Conservation (phyloP, 1,140 invertebrate genomes). For the Euwallacea similis region DNA sequence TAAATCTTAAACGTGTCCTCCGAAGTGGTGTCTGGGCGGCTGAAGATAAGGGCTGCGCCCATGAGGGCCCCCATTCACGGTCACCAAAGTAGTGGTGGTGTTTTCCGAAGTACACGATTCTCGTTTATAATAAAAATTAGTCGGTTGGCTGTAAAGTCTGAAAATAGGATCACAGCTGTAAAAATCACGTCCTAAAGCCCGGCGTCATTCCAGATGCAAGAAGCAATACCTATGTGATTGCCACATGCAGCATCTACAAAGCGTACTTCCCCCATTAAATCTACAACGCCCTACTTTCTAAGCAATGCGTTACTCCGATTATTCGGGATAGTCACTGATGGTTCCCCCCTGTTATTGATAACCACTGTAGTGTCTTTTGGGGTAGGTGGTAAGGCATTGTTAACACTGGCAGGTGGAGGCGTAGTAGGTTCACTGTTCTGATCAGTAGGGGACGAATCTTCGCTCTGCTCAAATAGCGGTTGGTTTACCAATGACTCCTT, state of each 20-base stretch:
- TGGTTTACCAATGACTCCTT: constrained; percentile 31
- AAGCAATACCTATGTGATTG: constrained; percentile 28
- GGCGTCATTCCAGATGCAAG: not conserved
- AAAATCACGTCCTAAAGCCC: not conserved
- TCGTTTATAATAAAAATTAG: constrained; percentile 61
- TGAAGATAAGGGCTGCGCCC: constrained; percentile 47
- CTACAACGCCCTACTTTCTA: constrained; percentile 4
- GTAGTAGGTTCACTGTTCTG: not conserved
- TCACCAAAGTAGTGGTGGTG: constrained; percentile 68
- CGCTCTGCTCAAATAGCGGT: constrained; percentile 29
- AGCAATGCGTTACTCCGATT: constrained; percentile 16
- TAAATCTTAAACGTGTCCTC: constrained; percentile 44
- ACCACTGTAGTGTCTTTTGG: not conserved
- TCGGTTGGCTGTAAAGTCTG: constrained; percentile 67
- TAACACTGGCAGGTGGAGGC: not conserved
- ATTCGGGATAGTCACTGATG: constrained; percentile 3
- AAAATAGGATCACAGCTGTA: constrained; percentile 22
- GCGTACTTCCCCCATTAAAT: constrained; percentile 3
- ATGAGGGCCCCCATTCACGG: constrained; percentile 47
- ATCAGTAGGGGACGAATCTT: constrained; percentile 17
- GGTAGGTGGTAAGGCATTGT: not conserved
- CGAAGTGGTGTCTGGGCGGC: constrained; percentile 44
- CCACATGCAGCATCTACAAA: constrained; percentile 25
- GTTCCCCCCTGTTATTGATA: constrained; percentile 20
- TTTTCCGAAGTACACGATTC: constrained; percentile 71